Base-by-base conservation (phyloP, 2,113 vertebrate species). In the Odocoileus hemionus region DNA sequence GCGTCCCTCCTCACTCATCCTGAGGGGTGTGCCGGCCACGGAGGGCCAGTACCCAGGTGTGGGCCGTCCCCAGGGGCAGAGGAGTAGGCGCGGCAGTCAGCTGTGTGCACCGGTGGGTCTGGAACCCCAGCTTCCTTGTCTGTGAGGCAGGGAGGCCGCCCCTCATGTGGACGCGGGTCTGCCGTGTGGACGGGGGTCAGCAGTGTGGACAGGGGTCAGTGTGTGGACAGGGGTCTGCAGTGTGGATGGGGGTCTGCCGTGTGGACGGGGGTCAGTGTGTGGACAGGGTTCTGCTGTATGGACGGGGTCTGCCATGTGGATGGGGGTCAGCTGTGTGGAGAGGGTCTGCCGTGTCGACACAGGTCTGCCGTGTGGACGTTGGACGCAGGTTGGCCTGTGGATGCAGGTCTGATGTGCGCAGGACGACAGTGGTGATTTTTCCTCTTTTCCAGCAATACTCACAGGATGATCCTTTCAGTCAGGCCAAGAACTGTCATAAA, bases 201-300 rank as follows among this genome's bases (percentile, higher is more conserved):
- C 5, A 39, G 39, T 39, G 47, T 0, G 4, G 25, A 61, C 1
- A 0, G 1, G 13, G 26, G 28, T 30, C 0, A 11, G 58, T 14
- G 0, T 1, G 1, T 5, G n/a, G 36, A 2, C 21, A 0, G 2
- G 0, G 36, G 21, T 74, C 70, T 0, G 19, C 9, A 1, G 17
- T 21, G 30, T 0, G 5, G 26, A 61, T 0, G 0, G 14, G 14
- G 28, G 28, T 33, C 0, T 5, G 60, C 60, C 3, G 3, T 0
- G 3, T 16, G 60, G 30, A 64, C 3, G 0, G 6, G 25, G 30
- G 60, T 64, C 15, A 1, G 60, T 1, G 60, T 28, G 28, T 0
- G 0, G 33, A 9, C 14, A 1, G 7, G 28, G 7, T 33, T 67
- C 61, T 17, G 61, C 7, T 3, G 4, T 19, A 33, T n/a, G 61